Evolutionary conservation across 1,140 invertebrate species (phyloP).

Genomic region (Rhagoletis zephyria): DNA sequence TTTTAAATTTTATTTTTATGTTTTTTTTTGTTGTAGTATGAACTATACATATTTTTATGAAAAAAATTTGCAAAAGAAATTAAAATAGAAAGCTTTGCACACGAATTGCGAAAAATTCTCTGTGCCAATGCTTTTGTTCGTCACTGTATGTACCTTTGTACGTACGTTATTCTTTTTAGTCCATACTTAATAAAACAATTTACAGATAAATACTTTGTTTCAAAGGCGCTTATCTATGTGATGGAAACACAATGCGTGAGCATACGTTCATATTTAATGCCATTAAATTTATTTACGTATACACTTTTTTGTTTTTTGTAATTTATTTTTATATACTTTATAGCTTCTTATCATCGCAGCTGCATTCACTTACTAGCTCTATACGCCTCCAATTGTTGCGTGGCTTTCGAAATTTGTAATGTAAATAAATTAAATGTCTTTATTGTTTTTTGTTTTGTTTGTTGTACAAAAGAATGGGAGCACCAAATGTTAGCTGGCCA

Average conservation of each 20-base stretch:
- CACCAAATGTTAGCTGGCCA: neutral
- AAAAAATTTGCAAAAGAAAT: too few relatives aligned
- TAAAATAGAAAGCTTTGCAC: too few relatives aligned
- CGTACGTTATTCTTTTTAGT: too few relatives aligned
- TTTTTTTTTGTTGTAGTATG: too few relatives aligned
- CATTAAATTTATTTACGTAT: neutral
- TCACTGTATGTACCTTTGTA: too few relatives aligned
- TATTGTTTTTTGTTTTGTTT: neutral
- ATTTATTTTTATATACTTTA: neutral
- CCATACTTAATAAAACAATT: too few relatives aligned
- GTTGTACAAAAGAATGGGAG: constrained; percentile 19
- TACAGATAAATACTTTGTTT: neutral
- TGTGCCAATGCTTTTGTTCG: too few relatives aligned
- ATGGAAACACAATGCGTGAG: neutral
- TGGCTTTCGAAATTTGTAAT: constrained; percentile 16
- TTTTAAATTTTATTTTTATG: too few relatives aligned
- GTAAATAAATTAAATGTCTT: constrained; percentile 21
- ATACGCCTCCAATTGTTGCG: constrained; percentile 23
- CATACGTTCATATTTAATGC: neutral
- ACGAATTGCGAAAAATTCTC: too few relatives aligned
- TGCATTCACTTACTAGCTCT: neutral
- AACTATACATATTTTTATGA: too few relatives aligned
- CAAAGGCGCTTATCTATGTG: constrained; percentile 10
- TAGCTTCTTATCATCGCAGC: neutral
- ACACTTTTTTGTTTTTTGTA: neutral